A percentile compares a stretch with the other conserved stretches of the same genome.
These are phyloP conservation scores for Phylloscopus collybita DNA, from an alignment of 2,797 vertebrate genomes.

Conservation along the genomic window DNA sequence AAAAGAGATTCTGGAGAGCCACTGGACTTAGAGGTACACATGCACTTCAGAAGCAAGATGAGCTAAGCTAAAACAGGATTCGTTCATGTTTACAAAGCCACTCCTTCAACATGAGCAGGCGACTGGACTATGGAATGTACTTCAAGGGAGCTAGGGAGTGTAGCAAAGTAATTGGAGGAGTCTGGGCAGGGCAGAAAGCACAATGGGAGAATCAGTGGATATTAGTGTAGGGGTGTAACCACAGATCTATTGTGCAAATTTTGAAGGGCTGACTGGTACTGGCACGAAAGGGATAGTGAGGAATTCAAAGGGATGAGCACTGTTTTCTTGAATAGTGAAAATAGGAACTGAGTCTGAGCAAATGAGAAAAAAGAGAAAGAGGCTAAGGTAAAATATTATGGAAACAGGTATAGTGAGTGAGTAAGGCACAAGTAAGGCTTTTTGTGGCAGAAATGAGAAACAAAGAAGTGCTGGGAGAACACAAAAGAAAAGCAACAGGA, in stretches of 20 bases:
- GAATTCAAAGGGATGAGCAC: background rate
- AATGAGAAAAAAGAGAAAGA: background rate
- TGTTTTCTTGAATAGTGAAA: background rate
- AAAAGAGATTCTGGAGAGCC: background rate
- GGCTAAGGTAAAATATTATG: background rate
- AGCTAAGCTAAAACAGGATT: background rate
- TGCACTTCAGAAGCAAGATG: background rate
- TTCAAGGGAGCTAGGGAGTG: background rate
- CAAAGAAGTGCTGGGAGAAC: background rate
- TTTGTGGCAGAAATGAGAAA: background rate
- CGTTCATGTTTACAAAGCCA: background rate
- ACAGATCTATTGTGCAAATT: background rate
- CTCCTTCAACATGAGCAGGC: fast-evolving
- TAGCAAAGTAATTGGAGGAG: background rate
- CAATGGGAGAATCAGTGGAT: background rate
- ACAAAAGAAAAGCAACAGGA: background rate
- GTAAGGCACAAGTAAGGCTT: background rate
- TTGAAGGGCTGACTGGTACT: background rate
- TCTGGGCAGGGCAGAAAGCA: background rate
- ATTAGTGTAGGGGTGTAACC: background rate
- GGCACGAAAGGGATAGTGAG: background rate
- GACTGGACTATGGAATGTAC: background rate
- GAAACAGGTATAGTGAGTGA: background rate
- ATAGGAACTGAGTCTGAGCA: background rate
- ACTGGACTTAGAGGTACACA: background rate